These are phyloP conservation scores for Pampusana beccarii DNA, from an alignment of 2,113 vertebrate genomes.

Conservation along the genomic window DNA sequence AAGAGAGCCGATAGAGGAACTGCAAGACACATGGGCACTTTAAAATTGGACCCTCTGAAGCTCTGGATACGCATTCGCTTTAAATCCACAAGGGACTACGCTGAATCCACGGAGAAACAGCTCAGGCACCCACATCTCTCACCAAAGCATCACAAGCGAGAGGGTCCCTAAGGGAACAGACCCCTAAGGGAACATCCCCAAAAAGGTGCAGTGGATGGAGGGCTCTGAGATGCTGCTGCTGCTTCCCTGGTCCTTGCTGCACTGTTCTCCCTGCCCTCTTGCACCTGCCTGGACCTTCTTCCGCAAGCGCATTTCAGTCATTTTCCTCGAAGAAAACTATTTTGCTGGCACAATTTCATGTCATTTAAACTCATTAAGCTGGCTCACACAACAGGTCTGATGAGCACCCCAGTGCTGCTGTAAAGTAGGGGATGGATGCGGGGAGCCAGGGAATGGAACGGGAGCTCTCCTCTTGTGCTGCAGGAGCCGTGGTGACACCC, in stretches of 20 bases:
- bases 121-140: neutral
- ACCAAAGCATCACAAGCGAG: rapidly evolving
- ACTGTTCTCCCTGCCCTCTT: neutral
- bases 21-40: rapidly evolving
- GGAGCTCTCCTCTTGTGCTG: neutral
- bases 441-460: neutral
- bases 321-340: neutral
- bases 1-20: neutral
- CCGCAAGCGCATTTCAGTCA: neutral
- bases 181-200: neutral
- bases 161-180: neutral
- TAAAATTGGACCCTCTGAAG: neutral
- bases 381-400: neutral
- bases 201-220: neutral
- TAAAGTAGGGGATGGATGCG: neutral
- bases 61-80: rapidly evolving
- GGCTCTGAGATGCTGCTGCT: neutral
- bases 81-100: rapidly evolving
- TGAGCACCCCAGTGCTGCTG: neutral
- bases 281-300: neutral
- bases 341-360: neutral
- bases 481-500: neutral
- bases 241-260: neutral
- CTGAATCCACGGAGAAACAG: neutral
- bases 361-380: neutral